Evolutionary conservation across 2,888 invertebrate species (phyloP), one percentile per base, ranked within the genome.

Genomic region (Nezara viridula): DNA sequence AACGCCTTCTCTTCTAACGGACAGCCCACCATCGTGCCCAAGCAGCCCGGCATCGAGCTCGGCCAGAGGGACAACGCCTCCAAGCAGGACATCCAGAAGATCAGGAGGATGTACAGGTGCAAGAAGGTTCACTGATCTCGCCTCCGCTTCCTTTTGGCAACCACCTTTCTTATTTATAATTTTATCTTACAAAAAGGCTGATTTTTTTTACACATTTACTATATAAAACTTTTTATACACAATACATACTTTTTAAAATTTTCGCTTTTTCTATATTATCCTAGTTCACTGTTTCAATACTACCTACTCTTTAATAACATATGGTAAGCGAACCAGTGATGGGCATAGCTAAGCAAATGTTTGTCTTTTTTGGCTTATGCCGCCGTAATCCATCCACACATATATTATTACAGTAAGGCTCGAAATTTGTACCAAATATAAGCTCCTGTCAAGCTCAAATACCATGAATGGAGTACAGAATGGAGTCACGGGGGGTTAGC

Each of bases 11-110:
- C 96, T 2, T 94, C 92, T 89, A 97, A 97, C 92, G 95, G 95
- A 9, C 93, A 94, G 91, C 95, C 95, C 27, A 97, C 97, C 0
- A 96, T 97, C 88, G 93, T 95, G 47, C 93, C 96, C 0, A 95
- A 94, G 91, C 89, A 90, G 14, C 73, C 86, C 44, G 91, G 91
- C 89, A 90, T 91, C 86, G 90, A 91, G 60, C 91, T 97, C 91
- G 97, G 97, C 0, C 97, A 97, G 92, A 93, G 97, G 19, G 95
- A 95, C 89, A 96, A 96, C 0, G 95, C 97, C 91, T 96, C 96
- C 90, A 93, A 94, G n/a, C 94, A 94, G 0, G 97, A 97, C 92
- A 94, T 97, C 24, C 94, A 94, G 91, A 97, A 97, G 92, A 93
- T 97, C 24, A 95, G 96, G 91, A 93, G 93, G 90, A 97, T 97